Base-by-base conservation (phyloP, 2,113 vertebrate species). In the Melanocharis versteri region DNA sequence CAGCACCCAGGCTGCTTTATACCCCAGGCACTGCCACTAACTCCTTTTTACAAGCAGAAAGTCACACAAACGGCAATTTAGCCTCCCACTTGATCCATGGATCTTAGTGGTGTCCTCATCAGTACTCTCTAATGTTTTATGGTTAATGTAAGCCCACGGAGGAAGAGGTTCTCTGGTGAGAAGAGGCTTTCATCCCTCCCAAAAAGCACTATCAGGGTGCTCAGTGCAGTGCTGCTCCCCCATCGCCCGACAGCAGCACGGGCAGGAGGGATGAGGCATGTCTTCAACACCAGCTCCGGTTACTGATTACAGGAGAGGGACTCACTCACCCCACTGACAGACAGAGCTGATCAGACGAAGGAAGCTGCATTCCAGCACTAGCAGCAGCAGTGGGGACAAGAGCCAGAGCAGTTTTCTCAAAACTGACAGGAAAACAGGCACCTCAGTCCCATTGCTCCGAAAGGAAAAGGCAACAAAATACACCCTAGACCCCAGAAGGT, bases 291-390 rank as follows among this genome's bases (percentile, higher is more conserved):
- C 58, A 95, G 95, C 91, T 96, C 91, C 1, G 1, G 85, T 97
- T 97, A 90, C 96, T 87, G 91, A 95, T 95, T 95, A 68, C 73
- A 72, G 65, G 69, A 93, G 91, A 90, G 79, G 62, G 82, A 80
- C 81, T 96, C 51, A 62, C 83, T 96, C 62, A 76, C 75, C 57
- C 42, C 79, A 92, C 86, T 79, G 93, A 95, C 81, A 89, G 87
- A 87, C 65, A 56, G 39, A 75, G 87, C 80, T 95, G 79, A 95
- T 85, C 80, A 72, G 73, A 79, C 0, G 1, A 57, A 89, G 54
- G 71, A 75, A 66, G 53, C 48, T 77, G 51, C 80, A 84, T 94
- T 96, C 91, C 90, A 80, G 89, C 40, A 65, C 18, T 8, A 58
- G 79, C 4, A 8, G 64, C 13, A 0, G 9, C 53, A 68, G 72